Percentiles rank a stretch among this genome's conserved stretches.
These are phyloP conservation scores for Diceros bicornis DNA, from an alignment of 2,797 vertebrate genomes.

Conservation along the genomic window DNA sequence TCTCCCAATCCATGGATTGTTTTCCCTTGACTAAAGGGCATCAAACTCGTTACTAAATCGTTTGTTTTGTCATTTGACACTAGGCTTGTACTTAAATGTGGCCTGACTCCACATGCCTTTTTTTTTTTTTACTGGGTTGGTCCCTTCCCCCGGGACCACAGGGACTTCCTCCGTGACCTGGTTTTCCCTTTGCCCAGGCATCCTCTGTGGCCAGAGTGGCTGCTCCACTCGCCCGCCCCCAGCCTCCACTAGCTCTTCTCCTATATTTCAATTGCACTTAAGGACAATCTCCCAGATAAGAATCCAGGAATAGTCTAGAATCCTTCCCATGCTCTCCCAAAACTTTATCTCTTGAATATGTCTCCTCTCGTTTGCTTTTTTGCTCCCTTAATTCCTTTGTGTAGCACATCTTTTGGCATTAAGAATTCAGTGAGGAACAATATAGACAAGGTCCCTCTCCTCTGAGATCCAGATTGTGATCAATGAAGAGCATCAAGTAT, in stretches of 20 bases:
- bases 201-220: not conserved
- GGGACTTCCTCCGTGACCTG: not conserved
- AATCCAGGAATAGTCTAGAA: not conserved
- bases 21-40: not conserved
- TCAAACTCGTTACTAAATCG: not conserved
- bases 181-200: not conserved
- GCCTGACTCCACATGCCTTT: not conserved
- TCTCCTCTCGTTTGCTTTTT: not conserved
- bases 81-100: not conserved
- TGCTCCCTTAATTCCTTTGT: not conserved
- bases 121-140: not conserved
- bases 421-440: not conserved
- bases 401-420: not conserved
- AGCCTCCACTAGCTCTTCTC: not conserved
- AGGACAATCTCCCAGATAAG: not conserved
- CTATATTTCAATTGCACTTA: not conserved
- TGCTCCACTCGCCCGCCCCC: not conserved
- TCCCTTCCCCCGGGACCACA: not conserved
- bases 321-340: not conserved
- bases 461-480: not conserved
- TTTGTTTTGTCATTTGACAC: not conserved
- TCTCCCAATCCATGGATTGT: not conserved
- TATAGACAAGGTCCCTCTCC: not conserved
- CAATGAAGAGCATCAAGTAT: not conserved
- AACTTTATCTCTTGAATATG: not conserved